Evolutionary conservation across 2,113 vertebrate genomes (phyloP), one percentile per base, ranked within the genome.

Genomic region (Redunca redunca): DNA sequence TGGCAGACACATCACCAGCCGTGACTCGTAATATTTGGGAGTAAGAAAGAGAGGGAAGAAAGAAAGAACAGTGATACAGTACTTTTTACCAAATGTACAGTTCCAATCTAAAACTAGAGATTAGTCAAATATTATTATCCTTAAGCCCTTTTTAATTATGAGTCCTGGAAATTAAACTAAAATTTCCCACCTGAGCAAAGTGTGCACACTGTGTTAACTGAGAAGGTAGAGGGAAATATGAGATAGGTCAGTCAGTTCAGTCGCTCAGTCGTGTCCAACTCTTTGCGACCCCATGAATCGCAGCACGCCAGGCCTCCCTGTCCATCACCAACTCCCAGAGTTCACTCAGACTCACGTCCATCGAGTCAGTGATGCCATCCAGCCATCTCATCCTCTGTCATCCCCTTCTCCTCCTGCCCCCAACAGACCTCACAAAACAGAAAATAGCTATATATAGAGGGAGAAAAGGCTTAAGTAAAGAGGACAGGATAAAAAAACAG

Each of bases 111-210:
- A 87, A 83, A 91, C 83, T 80, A 88, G 30, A 95, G 13, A n/a
- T 64, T 62, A 62, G 60, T 62, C 60, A 86, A 86, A 81, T 62
- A 71, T 21, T 71, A 36, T 36, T 71, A 71, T 71, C 60, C n/a
- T 90, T 60, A 74, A 81, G 74, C 16, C 25, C n/a, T 74, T 94
- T 94, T 86, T 36, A 81, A 74, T 60, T 80, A 82, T 96, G 23
- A 78, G 28, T 60, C 71, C 28, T 90, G 46, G 30, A 80, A 92
- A 97, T 36, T 93, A 97, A 96, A 94, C 46, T 86, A 62, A 95
- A 97, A 89, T 57, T 7, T 7, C 74, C 48, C 46, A 77, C 53
- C n/a, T 62, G 60, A 90, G 88, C 91, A 92, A 96, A 87, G 48
- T 83, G 23, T 57, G 21, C 25, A 30, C 30, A 74, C 14, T 62